phyloP scores from a whole-genome alignment of 2,797 vertebrate species.

The Lithobates sylvaticus region DNA sequence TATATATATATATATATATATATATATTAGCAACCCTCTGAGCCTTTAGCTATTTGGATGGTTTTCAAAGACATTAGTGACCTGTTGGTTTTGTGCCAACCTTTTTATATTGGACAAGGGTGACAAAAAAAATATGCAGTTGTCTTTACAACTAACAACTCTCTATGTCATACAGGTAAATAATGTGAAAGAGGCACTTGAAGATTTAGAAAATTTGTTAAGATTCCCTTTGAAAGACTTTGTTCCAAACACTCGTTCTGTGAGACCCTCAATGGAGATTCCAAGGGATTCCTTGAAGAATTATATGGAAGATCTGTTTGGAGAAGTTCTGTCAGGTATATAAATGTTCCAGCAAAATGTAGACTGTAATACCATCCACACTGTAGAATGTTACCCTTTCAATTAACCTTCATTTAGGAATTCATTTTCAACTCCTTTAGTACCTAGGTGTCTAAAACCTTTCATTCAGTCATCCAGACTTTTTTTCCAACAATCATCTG shows the following conservation, averaged over 20 bases:
- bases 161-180: slow-evolving; percentile 70
- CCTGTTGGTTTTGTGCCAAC: too few relatives aligned
- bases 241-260: slow-evolving; percentile 69
- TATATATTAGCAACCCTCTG: too few relatives aligned
- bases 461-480: too few relatives aligned
- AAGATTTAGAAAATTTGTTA: slow-evolving; percentile 76
- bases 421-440: too few relatives aligned
- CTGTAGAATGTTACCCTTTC: not conserved
- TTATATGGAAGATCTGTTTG: slow-evolving; percentile 75
- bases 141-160: not conserved
- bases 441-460: too few relatives aligned
- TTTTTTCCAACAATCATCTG: too few relatives aligned
- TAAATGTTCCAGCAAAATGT: not conserved
- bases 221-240: slow-evolving; percentile 73
- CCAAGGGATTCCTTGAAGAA: slow-evolving; percentile 72
- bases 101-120: too few relatives aligned
- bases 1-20: too few relatives aligned
- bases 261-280: slow-evolving; percentile 74
- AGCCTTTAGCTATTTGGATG: too few relatives aligned
- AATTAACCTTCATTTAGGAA: not conserved
- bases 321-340: slow-evolving; percentile 71
- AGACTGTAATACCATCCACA: not conserved
- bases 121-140: not conserved
- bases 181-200: slow-evolving; percentile 72
- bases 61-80: too few relatives aligned